These are phyloP conservation scores for Numenius phaeopus DNA, from an alignment of 2,797 vertebrate genomes.

Conservation along the genomic window DNA sequence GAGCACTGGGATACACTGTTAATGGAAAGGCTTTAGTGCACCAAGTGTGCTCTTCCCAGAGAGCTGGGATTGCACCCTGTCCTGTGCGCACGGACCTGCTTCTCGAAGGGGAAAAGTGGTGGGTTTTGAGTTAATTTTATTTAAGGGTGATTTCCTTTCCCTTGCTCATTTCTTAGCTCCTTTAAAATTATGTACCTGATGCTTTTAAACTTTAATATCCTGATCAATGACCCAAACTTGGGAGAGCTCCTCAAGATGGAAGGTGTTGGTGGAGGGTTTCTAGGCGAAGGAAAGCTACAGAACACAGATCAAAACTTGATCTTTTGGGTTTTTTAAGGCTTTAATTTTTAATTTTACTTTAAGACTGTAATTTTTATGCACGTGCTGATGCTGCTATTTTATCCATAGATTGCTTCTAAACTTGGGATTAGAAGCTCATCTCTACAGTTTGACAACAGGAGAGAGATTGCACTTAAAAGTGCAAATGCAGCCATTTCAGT, in stretches of 20 bases:
- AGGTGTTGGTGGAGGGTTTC: background rate
- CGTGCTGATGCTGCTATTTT: conserved; percentile 50
- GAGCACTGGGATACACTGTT: background rate
- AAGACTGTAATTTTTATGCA: background rate
- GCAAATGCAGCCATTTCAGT: background rate
- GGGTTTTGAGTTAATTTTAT: background rate
- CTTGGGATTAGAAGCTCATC: conserved; percentile 33
- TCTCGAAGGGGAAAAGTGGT: background rate
- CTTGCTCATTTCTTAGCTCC: background rate
- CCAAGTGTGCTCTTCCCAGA: background rate
- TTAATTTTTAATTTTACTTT: conserved; percentile 1
- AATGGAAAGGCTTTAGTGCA: accelerated
- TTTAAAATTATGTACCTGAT: background rate
- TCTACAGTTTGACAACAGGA: background rate
- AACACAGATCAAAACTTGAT: background rate
- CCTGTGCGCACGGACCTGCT: accelerated
- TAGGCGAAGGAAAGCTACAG: background rate
- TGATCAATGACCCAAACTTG: background rate
- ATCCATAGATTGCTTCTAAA: conserved; percentile 28
- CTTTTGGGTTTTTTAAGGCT: background rate
- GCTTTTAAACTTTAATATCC: background rate
- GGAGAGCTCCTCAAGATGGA: background rate
- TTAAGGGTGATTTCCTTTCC: background rate
- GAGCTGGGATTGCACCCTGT: background rate
- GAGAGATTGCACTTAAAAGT: background rate